Percentiles rank a stretch among this genome's conserved stretches.
Conservation (phyloP, 2,797 vertebrate species). For the Sebastes taczanowskii region DNA sequence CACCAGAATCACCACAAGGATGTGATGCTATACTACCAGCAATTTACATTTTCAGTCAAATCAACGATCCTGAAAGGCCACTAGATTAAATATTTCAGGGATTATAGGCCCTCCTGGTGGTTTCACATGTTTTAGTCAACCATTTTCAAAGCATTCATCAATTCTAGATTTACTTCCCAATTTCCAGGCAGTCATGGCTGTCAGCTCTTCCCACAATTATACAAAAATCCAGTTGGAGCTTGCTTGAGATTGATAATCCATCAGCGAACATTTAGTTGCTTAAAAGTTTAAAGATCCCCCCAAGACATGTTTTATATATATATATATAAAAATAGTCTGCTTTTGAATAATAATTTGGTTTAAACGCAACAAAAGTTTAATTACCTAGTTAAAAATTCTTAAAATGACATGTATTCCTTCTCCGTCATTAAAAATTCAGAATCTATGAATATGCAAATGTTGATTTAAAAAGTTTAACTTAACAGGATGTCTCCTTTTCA, state of each 20-base stretch:
- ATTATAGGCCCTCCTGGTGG: conserved; percentile 12
- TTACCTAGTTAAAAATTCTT: not conserved
- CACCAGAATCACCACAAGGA: not conserved
- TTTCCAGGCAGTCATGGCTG: not conserved
- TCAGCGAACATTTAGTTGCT: not conserved
- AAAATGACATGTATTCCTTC: not conserved
- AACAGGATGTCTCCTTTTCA: not conserved
- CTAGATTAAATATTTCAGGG: conserved; percentile 15
- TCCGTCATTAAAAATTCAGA: not conserved
- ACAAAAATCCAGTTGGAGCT: not conserved
- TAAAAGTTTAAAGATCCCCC: not conserved
- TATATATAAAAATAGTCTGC: not conserved
- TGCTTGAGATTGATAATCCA: not conserved
- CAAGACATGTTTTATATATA: not conserved
- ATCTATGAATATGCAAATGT: not conserved
- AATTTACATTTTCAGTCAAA: conserved; percentile 6
- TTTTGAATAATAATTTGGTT: not conserved
- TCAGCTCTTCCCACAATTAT: not conserved
- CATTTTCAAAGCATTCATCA: conserved; percentile 11
- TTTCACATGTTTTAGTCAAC: not conserved
- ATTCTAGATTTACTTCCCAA: conserved; percentile 2
- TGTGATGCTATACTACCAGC: not conserved
- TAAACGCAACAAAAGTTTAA: not conserved
- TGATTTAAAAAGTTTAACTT: not conserved
- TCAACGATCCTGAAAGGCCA: conserved; percentile 4